Evolutionary conservation across 2,113 vertebrate genomes (phyloP), one percentile per base, ranked within the genome.

Genomic region (Megalops atlanticus): DNA sequence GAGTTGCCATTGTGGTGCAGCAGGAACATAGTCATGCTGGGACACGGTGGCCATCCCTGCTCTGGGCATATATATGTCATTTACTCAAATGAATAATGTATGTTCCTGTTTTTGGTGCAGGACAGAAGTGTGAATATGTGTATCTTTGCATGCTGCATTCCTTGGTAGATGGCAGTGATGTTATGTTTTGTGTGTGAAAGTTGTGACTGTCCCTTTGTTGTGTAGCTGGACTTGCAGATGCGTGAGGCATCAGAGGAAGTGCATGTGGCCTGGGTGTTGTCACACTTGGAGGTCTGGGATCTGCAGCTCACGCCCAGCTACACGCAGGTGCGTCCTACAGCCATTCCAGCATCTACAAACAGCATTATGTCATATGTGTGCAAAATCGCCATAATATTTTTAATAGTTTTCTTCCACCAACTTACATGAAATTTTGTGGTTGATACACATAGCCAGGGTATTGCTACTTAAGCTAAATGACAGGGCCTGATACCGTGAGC

Each of bases 181-280:
- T n/a, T n/a, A 78, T 83, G 73, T 68, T 21, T 64, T n/a, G 11
- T 33, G 7, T 47, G 47, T 43, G 39, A 49, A 24, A 38, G 31
- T 45, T 39, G 6, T 71, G 45, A 58, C 11, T 54, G 27, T 79
- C 27, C 83, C 31, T 83, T 68, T 49, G 15, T 88, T 77, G 33
- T 36, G 64, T 88, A 99, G 98, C 92, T 99, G 89, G 92, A 96
- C 84, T 91, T 99, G 41, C 93, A 86, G n/a, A 85, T 98, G 92
- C 92, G 91, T 52, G 96, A 97, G 64, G 87, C 89, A 86, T 90
- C 87, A 18, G 93, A 95, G 38, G 92, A 95, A 85, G 89, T 99
- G 77, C 92, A 87, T 81, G 87, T 99, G 76, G 91, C 84, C 72
- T 99, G 98, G 97, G 85, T 90, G 69, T 81, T 95, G 43, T 84